phyloP scores from a whole-genome alignment of 2,888 invertebrate species.

The Phyto melanocephala region DNA sequence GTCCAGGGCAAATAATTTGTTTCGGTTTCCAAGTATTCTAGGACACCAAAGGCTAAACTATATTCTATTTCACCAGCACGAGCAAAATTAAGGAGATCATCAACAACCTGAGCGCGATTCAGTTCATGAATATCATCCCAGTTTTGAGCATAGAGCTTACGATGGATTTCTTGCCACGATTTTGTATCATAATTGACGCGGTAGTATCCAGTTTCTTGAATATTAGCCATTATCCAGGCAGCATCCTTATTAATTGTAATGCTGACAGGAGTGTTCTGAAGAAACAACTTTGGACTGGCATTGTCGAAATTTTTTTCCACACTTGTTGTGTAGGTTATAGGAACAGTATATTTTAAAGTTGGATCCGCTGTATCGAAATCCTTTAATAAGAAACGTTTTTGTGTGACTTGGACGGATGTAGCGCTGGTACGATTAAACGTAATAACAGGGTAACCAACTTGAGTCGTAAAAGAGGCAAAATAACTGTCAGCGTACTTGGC shows the following conservation, averaged over 20 bases:
- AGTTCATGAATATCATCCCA: conserved; percentile 81
- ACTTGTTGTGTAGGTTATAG: conserved; percentile 74
- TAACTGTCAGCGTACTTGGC: conserved; percentile 70
- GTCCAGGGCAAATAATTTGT: conserved; percentile 89
- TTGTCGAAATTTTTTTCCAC: conserved; percentile 67
- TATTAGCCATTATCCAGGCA: conserved; percentile 75
- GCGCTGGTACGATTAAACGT: conserved; percentile 75
- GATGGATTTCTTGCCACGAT: conserved; percentile 81
- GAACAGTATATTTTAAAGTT: conserved; percentile 72
- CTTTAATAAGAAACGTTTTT: conserved; percentile 75
- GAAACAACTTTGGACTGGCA: conserved; percentile 70
- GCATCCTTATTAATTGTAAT: conserved; percentile 1
- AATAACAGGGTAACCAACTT: conserved; percentile 77
- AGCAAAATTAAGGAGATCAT: conserved; percentile 89
- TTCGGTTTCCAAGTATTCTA: conserved; percentile 85
- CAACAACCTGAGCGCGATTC: conserved; percentile 88
- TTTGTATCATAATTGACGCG: conserved; percentile 84
- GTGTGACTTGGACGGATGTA: conserved; percentile 67
- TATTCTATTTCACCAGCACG: conserved; percentile 83
- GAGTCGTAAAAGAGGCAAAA: conserved; percentile 82
- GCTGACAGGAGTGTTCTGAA: conserved; percentile 23
- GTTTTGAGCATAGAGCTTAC: conserved; percentile 58
- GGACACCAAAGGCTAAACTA: conserved; percentile 82
- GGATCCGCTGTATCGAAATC: conserved; percentile 66
- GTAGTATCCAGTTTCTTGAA: conserved; percentile 80